phyloP scores from a whole-genome alignment of 2,888 invertebrate genomes.

The Trissoscelio sp. region DNA sequence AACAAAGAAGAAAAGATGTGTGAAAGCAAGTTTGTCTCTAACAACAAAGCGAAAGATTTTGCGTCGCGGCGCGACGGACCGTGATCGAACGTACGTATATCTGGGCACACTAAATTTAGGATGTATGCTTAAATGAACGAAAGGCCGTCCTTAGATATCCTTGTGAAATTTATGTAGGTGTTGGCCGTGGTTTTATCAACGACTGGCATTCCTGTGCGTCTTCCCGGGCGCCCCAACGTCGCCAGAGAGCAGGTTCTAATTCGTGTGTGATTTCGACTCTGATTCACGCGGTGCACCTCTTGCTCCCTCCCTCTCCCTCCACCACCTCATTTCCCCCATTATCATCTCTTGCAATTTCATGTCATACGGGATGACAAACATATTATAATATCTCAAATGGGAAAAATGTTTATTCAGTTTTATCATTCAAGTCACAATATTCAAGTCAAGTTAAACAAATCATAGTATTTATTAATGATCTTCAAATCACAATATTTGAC shows the following conservation, averaged over 20 bases:
- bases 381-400: slow-evolving; percentile 3
- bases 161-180: slow-evolving; percentile 83
- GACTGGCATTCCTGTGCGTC: slow-evolving; percentile 82
- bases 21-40: neutral
- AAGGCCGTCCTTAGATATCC: slow-evolving; percentile 80
- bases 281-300: slow-evolving; percentile 60
- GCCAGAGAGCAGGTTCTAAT: slow-evolving; percentile 83
- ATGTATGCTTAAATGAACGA: slow-evolving; percentile 82
- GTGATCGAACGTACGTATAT: slow-evolving; percentile 65
- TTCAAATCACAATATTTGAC: no score
- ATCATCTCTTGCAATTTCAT: neutral
- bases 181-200: slow-evolving; percentile 83
- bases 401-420: slow-evolving; percentile 31
- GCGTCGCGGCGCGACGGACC: slow-evolving; percentile 50
- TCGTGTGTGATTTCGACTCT: slow-evolving; percentile 78
- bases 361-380: neutral
- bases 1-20: neutral
- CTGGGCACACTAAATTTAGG: slow-evolving; percentile 79
- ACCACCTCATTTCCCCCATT: slow-evolving; percentile 33
- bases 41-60: slow-evolving; percentile 31
- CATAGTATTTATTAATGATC: no score
- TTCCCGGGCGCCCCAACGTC: slow-evolving; percentile 81
- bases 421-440: no score
- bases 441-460: no score
- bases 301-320: slow-evolving; percentile 15